These are phyloP conservation scores for Sminthurinus signatus DNA, from an alignment of 1,140 invertebrate genomes.

Conservation along the genomic window DNA sequence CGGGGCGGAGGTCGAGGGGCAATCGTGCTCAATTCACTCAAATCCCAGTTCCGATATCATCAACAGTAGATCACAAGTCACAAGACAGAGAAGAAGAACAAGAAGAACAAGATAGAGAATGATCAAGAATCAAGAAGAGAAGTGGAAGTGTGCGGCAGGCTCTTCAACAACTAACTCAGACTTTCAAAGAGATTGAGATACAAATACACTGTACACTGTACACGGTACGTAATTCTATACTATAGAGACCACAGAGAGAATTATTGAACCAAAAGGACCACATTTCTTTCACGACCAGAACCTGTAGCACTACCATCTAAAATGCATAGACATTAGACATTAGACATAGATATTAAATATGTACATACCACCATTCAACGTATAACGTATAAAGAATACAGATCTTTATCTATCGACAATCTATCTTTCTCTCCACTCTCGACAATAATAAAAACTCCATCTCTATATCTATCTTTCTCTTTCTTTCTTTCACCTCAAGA, in stretches of 20 bases:
- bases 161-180: conserved; percentile 2
- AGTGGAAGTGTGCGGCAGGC: conserved; percentile 21
- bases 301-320: conserved; percentile 2
- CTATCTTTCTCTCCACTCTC: conserved; percentile 2
- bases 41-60: conserved; percentile 31
- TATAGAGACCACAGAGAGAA: too few relatives aligned
- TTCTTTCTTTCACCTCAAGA: too few relatives aligned
- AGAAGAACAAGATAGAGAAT: background rate
- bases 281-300: conserved; percentile 22
- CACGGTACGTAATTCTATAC: too few relatives aligned
- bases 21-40: conserved; percentile 36
- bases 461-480: too few relatives aligned
- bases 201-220: too few relatives aligned
- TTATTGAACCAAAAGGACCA: conserved; percentile 18
- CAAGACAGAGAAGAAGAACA: background rate
- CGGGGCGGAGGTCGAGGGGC: conserved; percentile 27
- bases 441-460: background rate
- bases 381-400: too few relatives aligned
- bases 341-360: too few relatives aligned
- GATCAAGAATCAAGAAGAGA: background rate
- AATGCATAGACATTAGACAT: too few relatives aligned
- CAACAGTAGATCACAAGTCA: conserved; percentile 13
- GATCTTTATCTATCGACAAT: background rate
- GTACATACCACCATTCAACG: too few relatives aligned
- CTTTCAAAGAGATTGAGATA: too few relatives aligned